These are phyloP conservation scores for Phymorhynchus buccinoides DNA, from an alignment of 1,140 invertebrate genomes.

Conservation along the genomic window DNA sequence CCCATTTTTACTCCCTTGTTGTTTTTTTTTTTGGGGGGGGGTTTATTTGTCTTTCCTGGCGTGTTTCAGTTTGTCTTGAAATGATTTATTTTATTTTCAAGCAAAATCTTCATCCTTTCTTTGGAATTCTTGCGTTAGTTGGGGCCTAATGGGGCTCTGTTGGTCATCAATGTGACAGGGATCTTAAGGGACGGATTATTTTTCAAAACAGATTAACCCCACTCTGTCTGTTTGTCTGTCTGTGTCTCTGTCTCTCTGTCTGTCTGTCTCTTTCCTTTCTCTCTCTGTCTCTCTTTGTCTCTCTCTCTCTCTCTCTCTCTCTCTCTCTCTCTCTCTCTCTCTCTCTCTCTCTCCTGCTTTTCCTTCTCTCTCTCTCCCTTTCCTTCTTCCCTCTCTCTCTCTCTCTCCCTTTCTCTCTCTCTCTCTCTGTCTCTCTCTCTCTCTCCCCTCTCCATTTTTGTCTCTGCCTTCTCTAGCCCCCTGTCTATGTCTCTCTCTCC, in stretches of 20 bases:
- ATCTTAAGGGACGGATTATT: no score
- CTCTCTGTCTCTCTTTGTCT: not conserved
- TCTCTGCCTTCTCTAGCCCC: not conserved
- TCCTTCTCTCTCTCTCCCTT: not conserved
- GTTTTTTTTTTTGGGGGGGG: no score
- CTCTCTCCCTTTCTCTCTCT: not conserved
- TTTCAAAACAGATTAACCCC: no score
- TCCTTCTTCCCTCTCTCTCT: not conserved
- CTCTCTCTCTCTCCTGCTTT: not conserved
- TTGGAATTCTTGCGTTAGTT: no score
- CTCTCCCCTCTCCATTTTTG: not conserved
- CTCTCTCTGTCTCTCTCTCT: not conserved
- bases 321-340: not conserved
- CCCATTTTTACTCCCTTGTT: no score
- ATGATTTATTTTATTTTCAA: no score
- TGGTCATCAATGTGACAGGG: no score
- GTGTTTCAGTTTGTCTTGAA: not conserved
- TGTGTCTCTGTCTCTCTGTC: not conserved
- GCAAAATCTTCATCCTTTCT: no score
- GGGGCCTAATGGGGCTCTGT: no score
- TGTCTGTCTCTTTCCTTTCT: not conserved
- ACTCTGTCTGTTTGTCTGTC: not conserved
- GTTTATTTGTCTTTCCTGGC: no score
- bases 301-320: not conserved
- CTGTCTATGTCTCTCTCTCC: no score